Evolutionary conservation across 2,113 vertebrate genomes (phyloP), one percentile per base, ranked within the genome.

Genomic region (Erinaceus europaeus): DNA sequence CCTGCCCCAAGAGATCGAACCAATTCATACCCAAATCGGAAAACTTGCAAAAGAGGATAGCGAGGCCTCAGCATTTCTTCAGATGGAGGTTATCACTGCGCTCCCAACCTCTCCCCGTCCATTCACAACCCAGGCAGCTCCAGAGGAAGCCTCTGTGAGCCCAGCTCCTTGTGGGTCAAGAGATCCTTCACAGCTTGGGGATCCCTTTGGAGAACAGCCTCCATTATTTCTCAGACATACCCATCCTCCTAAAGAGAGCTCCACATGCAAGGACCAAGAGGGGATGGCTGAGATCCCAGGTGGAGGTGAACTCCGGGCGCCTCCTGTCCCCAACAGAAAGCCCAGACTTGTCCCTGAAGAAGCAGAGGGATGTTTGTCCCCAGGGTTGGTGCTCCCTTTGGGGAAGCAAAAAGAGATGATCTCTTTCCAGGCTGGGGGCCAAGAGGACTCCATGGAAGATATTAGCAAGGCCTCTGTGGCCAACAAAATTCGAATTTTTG

Each of bases 401-500:
- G 94, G 72, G 65, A 87, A 95, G 59, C 88, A 48, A 0, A 61
- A 57, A 40, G 89, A 89, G 38, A 38, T 48, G 57, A 21, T 83
- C 42, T 65, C 44, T 62, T 46, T 86, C 65, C 75, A 90, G 65
- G n/a, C 25, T 3, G 77, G 82, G 55, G 78, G 46, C 62, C 79
- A 84, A 40, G 67, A 93, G 48, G 93, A 69, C 29, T 95, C 88
- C 61, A 52, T 94, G 71, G 92, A 94, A 57, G 89, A 94, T 40
- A 86, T 95, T 44, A 93, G 93, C 0, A 74, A 96, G 83, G 95
- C 93, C 55, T 97, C 97, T 0, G 96, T 97, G 92, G 97, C 97
- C 92, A 97, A 95, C 32, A 97, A 97, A 95, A 97, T 98, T 75
- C 97, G 95, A 65, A 97, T 97, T 94, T 98, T 98, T 36, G 97